Evolutionary conservation across 2,888 invertebrate genomes (phyloP), one percentile per base, ranked within the genome.

Genomic region (Limnephilus lunatus): DNA sequence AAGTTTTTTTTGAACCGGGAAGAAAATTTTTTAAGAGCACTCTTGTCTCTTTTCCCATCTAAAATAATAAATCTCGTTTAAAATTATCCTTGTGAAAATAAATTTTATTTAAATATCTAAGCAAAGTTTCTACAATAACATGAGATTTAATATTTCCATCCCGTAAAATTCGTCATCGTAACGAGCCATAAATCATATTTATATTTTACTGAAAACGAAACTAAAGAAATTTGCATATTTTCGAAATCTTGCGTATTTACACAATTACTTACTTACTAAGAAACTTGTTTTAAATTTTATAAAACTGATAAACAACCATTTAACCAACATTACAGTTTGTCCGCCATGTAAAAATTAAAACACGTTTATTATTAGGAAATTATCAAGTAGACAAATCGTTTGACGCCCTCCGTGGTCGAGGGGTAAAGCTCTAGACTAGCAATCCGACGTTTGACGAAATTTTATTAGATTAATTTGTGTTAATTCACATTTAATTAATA

Each of bases 1-100:
- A 53, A 68, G 39, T 5, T 68, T 68, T 68, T 68, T 68, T 68
- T 25, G 5, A 25, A 25, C 68, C 7, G 25, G 68, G 7, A 68
- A 7, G 7, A 0, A 7, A 68, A 68, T 7, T 25, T 68, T 53
- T 53, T 39, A 39, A 53, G 19, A 4, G 19, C 0, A 0, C 53
- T 4, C 15, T 32, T 89, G 89, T 68, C 48, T 86, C n/a, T 85
- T 39, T 44, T 48, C n/a, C 12, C 39, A 25, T n/a, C 44, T 86
- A n/a, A 86, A 48, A 48, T 48, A n/a, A 86, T 86, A 86, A 30
- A 86, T 86, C 48, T 14, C n/a, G n/a, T 44, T 39, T 30, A 44
- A 25, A 30, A 48, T 86, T 86, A 48, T 44, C 35, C n/a, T n/a
- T 48, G 14, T 9, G 48, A 44, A 86, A 44, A 86, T 86, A 86